Evolutionary conservation across 2,797 vertebrate species (phyloP).

Genomic region (Gastrophryne carolinensis): DNA sequence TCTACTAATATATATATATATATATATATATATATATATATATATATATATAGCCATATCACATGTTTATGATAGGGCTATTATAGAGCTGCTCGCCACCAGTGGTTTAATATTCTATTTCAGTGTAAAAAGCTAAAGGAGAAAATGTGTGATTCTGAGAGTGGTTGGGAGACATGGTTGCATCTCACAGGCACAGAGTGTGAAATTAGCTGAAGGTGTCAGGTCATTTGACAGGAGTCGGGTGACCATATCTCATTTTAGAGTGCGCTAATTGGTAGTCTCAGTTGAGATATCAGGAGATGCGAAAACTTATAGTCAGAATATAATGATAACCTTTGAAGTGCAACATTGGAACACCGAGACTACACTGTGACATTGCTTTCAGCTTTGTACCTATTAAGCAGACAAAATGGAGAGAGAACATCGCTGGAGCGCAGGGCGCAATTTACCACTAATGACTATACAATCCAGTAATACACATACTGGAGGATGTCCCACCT

Average conservation of each 20-base stretch:
- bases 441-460: not conserved
- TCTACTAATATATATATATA: no score
- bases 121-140: not conserved
- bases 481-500: not conserved
- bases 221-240: slow-evolving; percentile 42
- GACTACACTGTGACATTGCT: slow-evolving; percentile 22
- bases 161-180: slow-evolving; percentile 25
- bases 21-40: no score
- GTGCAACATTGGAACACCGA: slow-evolving; percentile 20
- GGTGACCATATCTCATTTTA: slow-evolving; percentile 48
- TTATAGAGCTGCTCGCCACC: not conserved
- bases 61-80: no score
- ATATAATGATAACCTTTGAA: slow-evolving; percentile 41
- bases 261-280: slow-evolving; percentile 44
- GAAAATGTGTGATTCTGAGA: slow-evolving; percentile 20
- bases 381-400: slow-evolving; percentile 8
- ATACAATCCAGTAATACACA: not conserved
- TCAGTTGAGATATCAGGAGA: slow-evolving; percentile 36
- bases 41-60: no score
- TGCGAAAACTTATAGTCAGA: slow-evolving; percentile 26
- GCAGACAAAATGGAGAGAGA: not conserved
- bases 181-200: slow-evolving; percentile 35
- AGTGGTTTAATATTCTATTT: slow-evolving; percentile 23
- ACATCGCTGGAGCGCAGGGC: not conserved
- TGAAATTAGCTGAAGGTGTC: slow-evolving; percentile 50